These are phyloP conservation scores for Daubentonia madagascariensis DNA, from an alignment of 2,113 vertebrate species.

Conservation along the genomic window DNA sequence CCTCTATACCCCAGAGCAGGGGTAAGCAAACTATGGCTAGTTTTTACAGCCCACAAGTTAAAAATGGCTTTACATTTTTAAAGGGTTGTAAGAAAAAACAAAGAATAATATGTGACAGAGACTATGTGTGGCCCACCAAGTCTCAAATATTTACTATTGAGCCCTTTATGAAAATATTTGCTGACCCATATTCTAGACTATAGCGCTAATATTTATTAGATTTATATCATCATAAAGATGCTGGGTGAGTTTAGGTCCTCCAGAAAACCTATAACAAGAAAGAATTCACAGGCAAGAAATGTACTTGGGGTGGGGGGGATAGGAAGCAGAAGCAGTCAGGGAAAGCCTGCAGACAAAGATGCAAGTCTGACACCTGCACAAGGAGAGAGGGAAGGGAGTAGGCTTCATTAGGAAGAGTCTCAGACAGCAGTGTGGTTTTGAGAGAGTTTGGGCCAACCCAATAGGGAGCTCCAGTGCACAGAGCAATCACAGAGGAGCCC, in stretches of 20 bases:
- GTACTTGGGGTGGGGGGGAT: fast-evolving
- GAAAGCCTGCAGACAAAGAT: neutral
- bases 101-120: neutral
- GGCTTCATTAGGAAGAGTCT: neutral
- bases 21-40: neutral
- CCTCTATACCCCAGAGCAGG: neutral
- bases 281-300: neutral
- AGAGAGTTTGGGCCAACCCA: neutral
- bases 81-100: neutral
- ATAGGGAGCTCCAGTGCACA: neutral
- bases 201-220: neutral
- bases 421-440: fast-evolving
- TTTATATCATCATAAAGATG: neutral
- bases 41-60: neutral
- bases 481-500: neutral
- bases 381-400: neutral
- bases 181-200: neutral
- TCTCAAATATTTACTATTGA: neutral
- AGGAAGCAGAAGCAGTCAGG: neutral
- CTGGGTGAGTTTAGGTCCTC: neutral
- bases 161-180: neutral
- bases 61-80: neutral
- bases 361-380: neutral
- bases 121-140: neutral
- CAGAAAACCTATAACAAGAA: neutral